Evolutionary conservation across 2,797 vertebrate genomes (phyloP), one percentile per base, ranked within the genome.

Genomic region (Cuculus canorus): DNA sequence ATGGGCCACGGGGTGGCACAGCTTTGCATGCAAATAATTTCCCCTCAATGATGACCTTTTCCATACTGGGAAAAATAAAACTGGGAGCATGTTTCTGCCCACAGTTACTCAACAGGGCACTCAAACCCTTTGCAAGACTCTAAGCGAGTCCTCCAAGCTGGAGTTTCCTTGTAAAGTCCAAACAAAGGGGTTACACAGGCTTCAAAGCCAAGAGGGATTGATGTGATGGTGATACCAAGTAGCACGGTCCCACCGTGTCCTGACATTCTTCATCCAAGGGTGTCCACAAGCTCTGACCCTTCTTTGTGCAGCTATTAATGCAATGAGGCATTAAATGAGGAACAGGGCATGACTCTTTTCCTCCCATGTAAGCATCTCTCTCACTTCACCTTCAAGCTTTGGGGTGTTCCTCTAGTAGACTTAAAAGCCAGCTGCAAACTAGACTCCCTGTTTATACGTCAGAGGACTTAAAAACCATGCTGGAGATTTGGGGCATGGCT

Each of bases 1-100:
- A 71, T 47, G 19, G 41, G 1, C 52, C 19, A 5, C 56, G 69
- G 90, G 61, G 50, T 66, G 32, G 91, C 69, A 86, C 59, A 64
- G 93, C 69, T 71, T 59, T 72, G 85, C 90, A 91, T 90, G 76
- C 72, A 86, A 91, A 81, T 68, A 19, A 78, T 19, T 79, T 79
- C 77, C 63, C 17, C 52, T 92, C 50, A 35, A 21, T 4, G 15
- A 81, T 5, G 22, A 76, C 37, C 77, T 87, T 72, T 63, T 95
- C 85, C 85, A 72, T 59, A 3, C 7, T 27, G 27, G 50, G 47
- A 78, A 90, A 64, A 90, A 77, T 16, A 59, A 21, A 91, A 54
- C 48, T 4, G 2, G 60, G 33, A 87, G 33, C n/a, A 48, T 1
- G 2, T 81, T 90, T 85, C 82, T 6, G 0, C 2, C 8, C 22